These are phyloP conservation scores for Eleginops maclovinus DNA, from an alignment of 2,113 vertebrate species.

Conservation along the genomic window DNA sequence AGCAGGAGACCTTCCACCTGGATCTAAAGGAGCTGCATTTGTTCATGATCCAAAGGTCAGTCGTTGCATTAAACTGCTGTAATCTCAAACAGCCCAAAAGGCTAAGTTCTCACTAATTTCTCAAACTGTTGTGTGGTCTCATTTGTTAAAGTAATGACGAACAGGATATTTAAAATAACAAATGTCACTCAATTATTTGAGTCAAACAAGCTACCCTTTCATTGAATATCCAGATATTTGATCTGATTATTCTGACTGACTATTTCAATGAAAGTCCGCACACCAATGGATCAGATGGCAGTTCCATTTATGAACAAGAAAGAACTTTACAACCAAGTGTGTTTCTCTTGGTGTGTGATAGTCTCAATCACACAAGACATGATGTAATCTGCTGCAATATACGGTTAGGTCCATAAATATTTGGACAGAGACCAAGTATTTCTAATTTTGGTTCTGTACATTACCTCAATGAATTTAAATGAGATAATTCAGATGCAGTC, in stretches of 20 bases:
- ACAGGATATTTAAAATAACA: neutral
- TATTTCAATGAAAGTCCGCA: neutral
- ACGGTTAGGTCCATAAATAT: too few relatives aligned
- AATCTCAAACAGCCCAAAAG: neutral
- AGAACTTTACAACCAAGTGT: too few relatives aligned
- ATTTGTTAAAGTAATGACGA: neutral
- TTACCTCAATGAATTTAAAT: too few relatives aligned
- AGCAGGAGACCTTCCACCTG: constrained; percentile 96
- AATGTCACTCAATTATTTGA: too few relatives aligned
- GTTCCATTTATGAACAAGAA: too few relatives aligned
- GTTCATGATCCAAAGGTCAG: constrained; percentile 97
- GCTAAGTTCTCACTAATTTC: neutral
- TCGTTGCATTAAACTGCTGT: neutral
- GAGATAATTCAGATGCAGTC: too few relatives aligned
- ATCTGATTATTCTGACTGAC: neutral
- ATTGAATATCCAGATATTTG: neutral
- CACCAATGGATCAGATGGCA: neutral
- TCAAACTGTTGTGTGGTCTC: neutral
- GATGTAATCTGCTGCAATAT: too few relatives aligned
- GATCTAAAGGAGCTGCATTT: constrained; percentile 95
- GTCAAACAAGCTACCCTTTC: neutral
- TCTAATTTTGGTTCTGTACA: too few relatives aligned
- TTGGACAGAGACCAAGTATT: too few relatives aligned
- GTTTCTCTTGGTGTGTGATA: too few relatives aligned
- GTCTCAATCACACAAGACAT: too few relatives aligned